Evolutionary conservation across 2,113 vertebrate genomes (phyloP).

Genomic region (rabbit (Oryctolagus cuniculus)): DNA sequence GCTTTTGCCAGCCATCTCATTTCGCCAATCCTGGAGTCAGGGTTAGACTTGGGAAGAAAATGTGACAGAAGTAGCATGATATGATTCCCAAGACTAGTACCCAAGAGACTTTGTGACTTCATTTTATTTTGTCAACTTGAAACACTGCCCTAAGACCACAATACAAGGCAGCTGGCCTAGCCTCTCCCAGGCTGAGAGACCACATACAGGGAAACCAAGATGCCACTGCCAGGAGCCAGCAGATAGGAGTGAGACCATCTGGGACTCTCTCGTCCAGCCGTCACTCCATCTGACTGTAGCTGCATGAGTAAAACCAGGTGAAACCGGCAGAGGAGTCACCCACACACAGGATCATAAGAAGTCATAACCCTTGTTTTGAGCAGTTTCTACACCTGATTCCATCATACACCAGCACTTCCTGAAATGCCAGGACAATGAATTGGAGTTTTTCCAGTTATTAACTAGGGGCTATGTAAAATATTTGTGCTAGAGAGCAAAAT

Average conservation of each 20-base stretch:
- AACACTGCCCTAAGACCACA: neutral
- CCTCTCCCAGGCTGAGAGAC: neutral
- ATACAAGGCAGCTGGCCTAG: neutral
- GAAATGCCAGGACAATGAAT: neutral
- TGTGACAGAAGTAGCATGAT: neutral
- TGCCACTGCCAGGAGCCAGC: neutral
- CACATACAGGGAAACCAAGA: neutral
- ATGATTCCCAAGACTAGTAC: neutral
- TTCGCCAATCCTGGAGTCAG: neutral
- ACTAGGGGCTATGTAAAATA: neutral
- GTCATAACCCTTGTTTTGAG: neutral
- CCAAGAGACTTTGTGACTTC: neutral
- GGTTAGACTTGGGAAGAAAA: neutral
- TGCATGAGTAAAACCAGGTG: neutral
- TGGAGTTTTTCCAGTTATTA: slow-evolving; percentile 15
- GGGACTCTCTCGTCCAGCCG: neutral
- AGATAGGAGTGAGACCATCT: neutral
- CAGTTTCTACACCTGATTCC: neutral
- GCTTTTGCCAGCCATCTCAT: neutral
- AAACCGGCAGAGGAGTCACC: neutral
- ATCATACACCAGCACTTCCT: neutral
- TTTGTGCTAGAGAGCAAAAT: slow-evolving; percentile 10
- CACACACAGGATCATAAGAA: neutral
- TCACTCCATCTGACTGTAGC: neutral
- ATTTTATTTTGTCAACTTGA: neutral